Conservation (phyloP, 2,888 invertebrate genomes). For the Phymatocera aterrima region DNA sequence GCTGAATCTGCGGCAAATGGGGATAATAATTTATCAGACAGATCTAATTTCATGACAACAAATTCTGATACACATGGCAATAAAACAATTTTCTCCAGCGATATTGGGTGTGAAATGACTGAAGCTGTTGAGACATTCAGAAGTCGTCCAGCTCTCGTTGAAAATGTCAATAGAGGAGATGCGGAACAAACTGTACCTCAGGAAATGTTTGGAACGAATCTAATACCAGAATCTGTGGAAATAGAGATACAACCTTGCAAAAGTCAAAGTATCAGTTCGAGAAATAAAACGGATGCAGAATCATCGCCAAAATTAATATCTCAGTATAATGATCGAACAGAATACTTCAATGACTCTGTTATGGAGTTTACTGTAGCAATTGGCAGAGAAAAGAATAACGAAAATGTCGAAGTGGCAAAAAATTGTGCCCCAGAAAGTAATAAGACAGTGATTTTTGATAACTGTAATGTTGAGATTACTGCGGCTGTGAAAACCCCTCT, state of each 20-base stretch:
- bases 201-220: neutral
- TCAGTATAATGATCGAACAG: neutral
- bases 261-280: neutral
- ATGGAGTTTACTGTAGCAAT: conserved; percentile 52
- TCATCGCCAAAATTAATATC: neutral
- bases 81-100: conserved; percentile 5
- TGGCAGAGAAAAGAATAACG: neutral
- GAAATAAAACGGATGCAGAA: neutral
- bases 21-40: neutral
- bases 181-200: neutral
- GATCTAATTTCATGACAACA: neutral
- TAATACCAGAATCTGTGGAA: neutral
- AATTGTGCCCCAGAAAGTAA: neutral
- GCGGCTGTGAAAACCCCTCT: neutral
- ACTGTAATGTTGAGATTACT: conserved; percentile 48
- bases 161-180: neutral
- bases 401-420: neutral
- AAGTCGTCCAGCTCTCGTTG: neutral
- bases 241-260: neutral
- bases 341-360: conserved; percentile 3
- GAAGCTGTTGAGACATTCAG: neutral
- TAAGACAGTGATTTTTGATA: conserved; percentile 35
- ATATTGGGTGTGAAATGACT: conserved; percentile 14
- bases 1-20: neutral
- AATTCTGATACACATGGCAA: neutral